Percentiles rank a stretch among this genome's conserved stretches.
phyloP scores from a whole-genome alignment of 2,113 vertebrate species.

The Prolemur simus region DNA sequence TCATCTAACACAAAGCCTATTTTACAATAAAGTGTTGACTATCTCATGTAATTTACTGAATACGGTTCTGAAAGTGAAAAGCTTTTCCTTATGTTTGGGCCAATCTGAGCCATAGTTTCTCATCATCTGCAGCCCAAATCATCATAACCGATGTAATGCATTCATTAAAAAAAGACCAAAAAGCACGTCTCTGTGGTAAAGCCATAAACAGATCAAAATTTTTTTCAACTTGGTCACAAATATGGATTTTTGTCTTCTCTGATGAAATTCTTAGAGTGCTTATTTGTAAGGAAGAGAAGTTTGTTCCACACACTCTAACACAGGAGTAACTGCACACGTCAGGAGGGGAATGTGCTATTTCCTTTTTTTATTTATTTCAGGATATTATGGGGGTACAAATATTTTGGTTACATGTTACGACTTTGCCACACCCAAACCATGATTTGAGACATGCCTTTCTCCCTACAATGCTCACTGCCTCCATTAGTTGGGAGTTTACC shows the following conservation, averaged over 20 bases:
- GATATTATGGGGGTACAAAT: no score
- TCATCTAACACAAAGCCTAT: background rate
- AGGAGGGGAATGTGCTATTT: accelerated
- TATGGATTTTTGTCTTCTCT: background rate
- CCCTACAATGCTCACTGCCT: no score
- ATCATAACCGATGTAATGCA: accelerated
- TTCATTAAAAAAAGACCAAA: no score
- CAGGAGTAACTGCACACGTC: accelerated
- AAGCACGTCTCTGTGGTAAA: accelerated
- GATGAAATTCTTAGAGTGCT: background rate
- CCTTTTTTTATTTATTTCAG: no score
- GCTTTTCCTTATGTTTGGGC: background rate
- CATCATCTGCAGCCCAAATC: background rate
- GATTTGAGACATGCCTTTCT: no score
- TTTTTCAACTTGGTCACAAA: background rate
- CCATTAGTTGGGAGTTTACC: no score
- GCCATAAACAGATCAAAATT: background rate
- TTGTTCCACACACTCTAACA: no score
- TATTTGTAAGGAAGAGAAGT: background rate
- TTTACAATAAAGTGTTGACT: background rate
- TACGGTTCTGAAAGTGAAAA: background rate
- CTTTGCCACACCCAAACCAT: no score
- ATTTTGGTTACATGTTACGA: no score
- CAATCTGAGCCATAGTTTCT: background rate
- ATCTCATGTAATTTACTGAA: background rate